Evolutionary conservation across 1,140 invertebrate genomes (phyloP), one percentile per base, ranked within the genome.

Genomic region (Trichogramma pretiosum): DNA sequence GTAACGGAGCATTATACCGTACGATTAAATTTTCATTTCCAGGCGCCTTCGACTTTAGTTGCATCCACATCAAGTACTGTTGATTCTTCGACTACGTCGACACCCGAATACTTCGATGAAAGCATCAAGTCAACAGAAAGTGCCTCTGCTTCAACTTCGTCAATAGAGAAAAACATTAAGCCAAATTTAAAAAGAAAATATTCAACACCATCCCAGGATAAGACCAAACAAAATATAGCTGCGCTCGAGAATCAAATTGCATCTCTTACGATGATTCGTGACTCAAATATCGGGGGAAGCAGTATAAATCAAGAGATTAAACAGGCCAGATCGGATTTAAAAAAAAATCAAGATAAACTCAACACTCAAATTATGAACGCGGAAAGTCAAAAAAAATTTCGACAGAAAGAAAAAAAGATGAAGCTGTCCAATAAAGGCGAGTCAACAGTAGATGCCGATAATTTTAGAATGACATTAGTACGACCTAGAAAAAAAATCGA

Each of bases 401-500:
- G 13, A 30, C 7, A 13, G 13, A 30, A 30, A 30, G 26, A 8
- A 13, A 8, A 8, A 30, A 8, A 30, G 7, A 7, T 30, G 26
- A 30, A 30, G 7, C 7, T 13, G 13, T 13, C 26, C 13, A 13
- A 8, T 7, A 13, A 30, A 30, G 13, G 26, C 26, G 13, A 30
- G 7, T 30, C 7, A 30, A n/a, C n/a, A n/a, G n/a, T n/a, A n/a
- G n/a, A n/a, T n/a, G 26, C 7, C 13, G 13, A 30, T 9, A 30
- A 30, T 30, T 7, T 30, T 9, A 7, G 13, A 30, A 7, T 30
- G 7, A 32, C 26, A 26, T 14, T 21, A 3, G 54, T 50, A 34
- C 17, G 50, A 21, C 54, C 51, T 9, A 33, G 51, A 7, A 14
- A 52, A 33, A 46, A 56, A 50, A 24, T 40, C 21, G 19, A 48